Base-by-base conservation (phyloP, 2,888 invertebrate genomes). In the Chymomyza caudatula region DNA sequence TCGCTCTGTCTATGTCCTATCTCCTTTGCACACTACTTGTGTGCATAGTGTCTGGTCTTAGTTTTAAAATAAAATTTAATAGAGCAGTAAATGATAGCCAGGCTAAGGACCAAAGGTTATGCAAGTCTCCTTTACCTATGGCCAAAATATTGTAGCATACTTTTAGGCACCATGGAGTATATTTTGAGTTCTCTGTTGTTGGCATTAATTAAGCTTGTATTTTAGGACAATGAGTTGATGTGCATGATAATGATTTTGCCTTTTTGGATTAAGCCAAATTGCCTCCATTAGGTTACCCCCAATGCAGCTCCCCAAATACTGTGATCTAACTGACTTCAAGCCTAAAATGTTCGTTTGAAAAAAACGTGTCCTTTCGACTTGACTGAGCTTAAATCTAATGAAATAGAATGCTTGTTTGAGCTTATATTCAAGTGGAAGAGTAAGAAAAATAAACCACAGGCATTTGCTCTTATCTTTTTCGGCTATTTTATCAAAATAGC, bases 51-150 rank as follows among this genome's bases (percentile, higher is more conserved):
- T 63, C 23, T 49, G 15, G 49, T n/a, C 47, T 53, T 42, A 51
- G 37, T 43, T 68, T 43, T 44, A 29, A 64, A 67, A 61, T 59
- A 60, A 67, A 62, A 63, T 72, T 67, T 63, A 68, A 67, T 62
- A 54, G 49, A 64, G 63, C 59, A 52, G 60, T 56, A 65, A 65
- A 57, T 63, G 59, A 67, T 65, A 54, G 25, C 47, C 37, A 17
- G 59, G 47, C 58, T 56, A 57, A 67, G 52, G 47, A 37, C n/a
- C 17, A 22, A 55, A 58, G 65, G 11, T 8, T 29, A 11, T 29
- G 29, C 29, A 2, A 29, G 3, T 25, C 25, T 25, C 3, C 29
- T 29, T 37, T 37, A 47, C 47, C 47, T 47, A 47, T 19, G 44
- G n/a, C 29, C 44, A 8, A 47, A 69, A 52, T 60, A 49, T 17